A percentile compares a stretch with the other conserved stretches of the same genome.
Conservation (phyloP, 2,888 invertebrate genomes). For the Endomychus coccineus region DNA sequence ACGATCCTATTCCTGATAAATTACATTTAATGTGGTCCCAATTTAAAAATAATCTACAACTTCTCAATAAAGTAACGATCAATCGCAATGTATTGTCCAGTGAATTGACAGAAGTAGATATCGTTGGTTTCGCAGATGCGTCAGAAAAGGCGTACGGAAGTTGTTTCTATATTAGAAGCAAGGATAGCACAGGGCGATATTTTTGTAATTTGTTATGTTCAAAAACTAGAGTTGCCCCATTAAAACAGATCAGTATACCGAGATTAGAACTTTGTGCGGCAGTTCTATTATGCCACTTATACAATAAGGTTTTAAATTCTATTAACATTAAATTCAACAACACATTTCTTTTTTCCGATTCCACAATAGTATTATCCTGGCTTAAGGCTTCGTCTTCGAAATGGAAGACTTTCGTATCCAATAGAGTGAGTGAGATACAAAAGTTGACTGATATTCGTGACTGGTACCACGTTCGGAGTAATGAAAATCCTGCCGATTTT, state of each 20-base stretch:
- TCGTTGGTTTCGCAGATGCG: neutral
- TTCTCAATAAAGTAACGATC: too few species aligned
- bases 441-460: too few species aligned
- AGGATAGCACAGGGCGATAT: too few species aligned
- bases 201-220: too few species aligned
- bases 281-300: neutral
- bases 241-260: too few species aligned
- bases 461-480: too few species aligned
- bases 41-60: neutral
- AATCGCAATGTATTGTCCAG: too few species aligned
- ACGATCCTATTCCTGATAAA: neutral
- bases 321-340: neutral
- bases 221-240: too few species aligned
- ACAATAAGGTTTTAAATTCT: neutral
- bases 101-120: neutral
- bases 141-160: neutral
- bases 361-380: neutral
- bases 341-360: neutral
- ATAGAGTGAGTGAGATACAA: neutral
- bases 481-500: too few species aligned
- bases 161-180: neutral
- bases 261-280: too few species aligned
- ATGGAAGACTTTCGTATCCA: conserved; percentile 1
- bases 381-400: neutral
- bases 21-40: neutral